Conservation (phyloP, 2,888 invertebrate genomes). For the Tiliacea aurago region DNA sequence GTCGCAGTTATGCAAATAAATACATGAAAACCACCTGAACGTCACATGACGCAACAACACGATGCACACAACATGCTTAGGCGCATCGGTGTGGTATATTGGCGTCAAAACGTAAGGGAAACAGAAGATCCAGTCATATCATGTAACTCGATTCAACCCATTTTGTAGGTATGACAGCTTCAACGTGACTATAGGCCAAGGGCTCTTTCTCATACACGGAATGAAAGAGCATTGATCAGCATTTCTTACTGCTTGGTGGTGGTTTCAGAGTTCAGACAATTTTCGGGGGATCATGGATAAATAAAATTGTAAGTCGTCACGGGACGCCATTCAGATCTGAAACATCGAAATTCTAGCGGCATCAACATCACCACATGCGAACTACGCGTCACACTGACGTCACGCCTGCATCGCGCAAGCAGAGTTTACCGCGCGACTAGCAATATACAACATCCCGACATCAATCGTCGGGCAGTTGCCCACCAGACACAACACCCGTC, state of each 20-base stretch:
- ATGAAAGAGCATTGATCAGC: background rate
- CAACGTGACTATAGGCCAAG: background rate
- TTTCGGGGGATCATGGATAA: no score
- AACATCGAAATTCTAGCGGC: no score
- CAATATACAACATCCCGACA: no score
- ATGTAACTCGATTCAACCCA: no score
- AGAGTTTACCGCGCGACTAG: no score
- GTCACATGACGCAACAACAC: constrained; percentile 36
- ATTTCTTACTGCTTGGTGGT: background rate
- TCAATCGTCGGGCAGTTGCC: no score
- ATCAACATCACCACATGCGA: no score
- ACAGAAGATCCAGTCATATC: constrained; percentile 17
- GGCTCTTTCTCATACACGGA: background rate
- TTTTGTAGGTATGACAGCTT: background rate
- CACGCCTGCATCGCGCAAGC: no score
- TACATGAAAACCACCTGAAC: constrained; percentile 38
- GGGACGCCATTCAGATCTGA: no score
- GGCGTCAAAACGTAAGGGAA: background rate
- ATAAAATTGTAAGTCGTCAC: no score
- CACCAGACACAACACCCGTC: no score
- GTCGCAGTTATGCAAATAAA: constrained; percentile 13
- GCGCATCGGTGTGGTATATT: constrained; percentile 30
- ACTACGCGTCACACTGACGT: no score
- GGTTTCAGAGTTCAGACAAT: background rate
- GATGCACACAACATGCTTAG: constrained; percentile 26